Percentiles rank a stretch among this genome's conserved stretches.
Evolutionary conservation across 2,113 vertebrate genomes (phyloP).

Genomic region (Chaetodon auriga): DNA sequence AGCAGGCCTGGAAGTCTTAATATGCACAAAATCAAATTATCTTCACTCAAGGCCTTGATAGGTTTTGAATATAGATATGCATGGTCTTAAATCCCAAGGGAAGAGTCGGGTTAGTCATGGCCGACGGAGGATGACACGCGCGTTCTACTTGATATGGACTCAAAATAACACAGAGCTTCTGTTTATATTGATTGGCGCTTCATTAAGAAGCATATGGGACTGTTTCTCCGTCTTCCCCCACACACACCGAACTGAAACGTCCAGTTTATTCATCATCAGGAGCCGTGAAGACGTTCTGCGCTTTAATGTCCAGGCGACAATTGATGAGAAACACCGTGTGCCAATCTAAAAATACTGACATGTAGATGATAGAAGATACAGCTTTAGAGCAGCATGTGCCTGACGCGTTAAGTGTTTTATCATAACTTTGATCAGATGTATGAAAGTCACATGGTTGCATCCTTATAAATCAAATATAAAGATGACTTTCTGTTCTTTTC

Average conservation of each 20-base stretch:
- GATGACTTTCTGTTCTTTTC: not conserved
- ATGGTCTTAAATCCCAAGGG: not conserved
- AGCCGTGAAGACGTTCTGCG: not conserved
- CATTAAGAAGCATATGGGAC: not conserved
- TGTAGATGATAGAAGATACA: not conserved
- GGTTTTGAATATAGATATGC: conserved; percentile 3
- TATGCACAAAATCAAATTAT: not conserved
- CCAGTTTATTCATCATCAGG: not conserved
- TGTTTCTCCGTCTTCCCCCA: not conserved
- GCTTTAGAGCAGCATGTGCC: not conserved
- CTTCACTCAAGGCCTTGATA: not conserved
- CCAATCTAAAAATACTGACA: not conserved
- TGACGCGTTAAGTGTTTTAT: too few relatives aligned
- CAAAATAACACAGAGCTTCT: not conserved
- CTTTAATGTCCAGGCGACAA: not conserved
- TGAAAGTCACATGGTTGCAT: not conserved
- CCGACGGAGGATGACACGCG: not conserved
- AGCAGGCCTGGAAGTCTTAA: not conserved
- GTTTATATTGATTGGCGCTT: not conserved
- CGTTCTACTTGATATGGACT: not conserved
- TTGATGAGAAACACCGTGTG: not conserved
- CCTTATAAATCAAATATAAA: not conserved
- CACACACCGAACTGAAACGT: not conserved
- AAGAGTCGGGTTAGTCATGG: not conserved
- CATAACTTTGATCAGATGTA: too few relatives aligned